Evolutionary conservation across 2,113 vertebrate genomes (phyloP), one percentile per base, ranked within the genome.

Genomic region (Laticauda laticaudata): DNA sequence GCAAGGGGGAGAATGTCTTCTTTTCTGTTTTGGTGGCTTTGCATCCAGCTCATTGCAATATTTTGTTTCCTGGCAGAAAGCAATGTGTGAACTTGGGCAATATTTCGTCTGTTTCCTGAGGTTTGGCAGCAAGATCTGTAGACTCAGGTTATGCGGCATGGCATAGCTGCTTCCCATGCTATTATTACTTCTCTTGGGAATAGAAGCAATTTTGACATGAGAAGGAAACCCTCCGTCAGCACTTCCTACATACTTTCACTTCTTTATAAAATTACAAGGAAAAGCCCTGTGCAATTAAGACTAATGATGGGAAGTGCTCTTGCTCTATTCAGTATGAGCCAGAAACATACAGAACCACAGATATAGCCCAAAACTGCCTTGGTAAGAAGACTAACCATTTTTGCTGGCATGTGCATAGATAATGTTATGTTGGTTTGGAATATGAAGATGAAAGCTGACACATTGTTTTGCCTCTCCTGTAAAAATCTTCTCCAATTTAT

Each of bases 401-500:
- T 95, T 92, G 90, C 93, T 95, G 55, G 54, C 91, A 90, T 94
- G 15, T 34, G 9, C 26, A 69, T 94, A 39, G 87, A 93, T 95
- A 87, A 93, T 86, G n/a, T 93, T 94, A 90, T 90, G 93, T 91
- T 93, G 96, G 91, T 95, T 95, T 95, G 89, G 43, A 87, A 86
- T n/a, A 87, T 87, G 53, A 64, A 64, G 86, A 29, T 61, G 59
- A 45, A 24, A 26, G 4, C 89, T 90, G 88, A 95, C 86, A 94
- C 23, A 93, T 96, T 96, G 92, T 95, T 92, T 96, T 95, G 64
- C 3, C 48, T 9, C 95, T 94, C 81, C 94, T 94, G 29, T 95
- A 93, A 94, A 94, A 89, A 95, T 96, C 94, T 85, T 94, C 91
- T 96, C 95, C 94, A 91, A 94, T 64, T 92, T 96, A 95, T 94